Evolutionary conservation across 1,140 invertebrate genomes (phyloP), one percentile per base, ranked within the genome.

Genomic region (Arctopsyche grandis): DNA sequence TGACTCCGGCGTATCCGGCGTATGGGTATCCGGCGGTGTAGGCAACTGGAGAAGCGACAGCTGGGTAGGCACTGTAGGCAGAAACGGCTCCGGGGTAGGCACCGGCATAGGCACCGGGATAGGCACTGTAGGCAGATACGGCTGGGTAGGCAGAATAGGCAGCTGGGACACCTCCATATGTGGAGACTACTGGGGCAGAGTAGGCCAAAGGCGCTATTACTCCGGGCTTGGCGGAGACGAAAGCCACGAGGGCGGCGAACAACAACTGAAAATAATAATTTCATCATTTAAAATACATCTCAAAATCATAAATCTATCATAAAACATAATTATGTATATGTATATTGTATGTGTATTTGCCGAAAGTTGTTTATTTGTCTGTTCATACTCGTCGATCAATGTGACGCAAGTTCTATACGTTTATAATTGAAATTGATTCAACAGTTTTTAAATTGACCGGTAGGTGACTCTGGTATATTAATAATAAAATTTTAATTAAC

Each of bases 191-290:
- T 74, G 81, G 79, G 19, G 78, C 73, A 10, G n/a, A 60, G 52
- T 84, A 84, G 84, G 21, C 84, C 73, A 88, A 82, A 60, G 83
- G 82, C 29, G 84, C 66, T 82, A 85, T 66, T 85, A 84, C 83
- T 69, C 82, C 86, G 70, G 89, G 89, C 83, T 84, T 87, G 81
- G 90, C 90, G 81, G 87, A 87, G 58, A 88, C 89, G 75, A 89
- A 84, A 52, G 87, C 88, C 84, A 90, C 82, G 75, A 90, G 80
- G 81, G 88, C 86, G 83, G 89, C 85, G 80, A 90, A 81, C 75
- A 85, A 84, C 69, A 89, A 85, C 88, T 89, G 84, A 9, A 85
- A 87, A 78, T 75, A 70, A 80, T 79, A 77, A 21, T 38, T 73
- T 22, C 38, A 21, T 69, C 9, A 77, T 66, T 66, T 24, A 58